These are phyloP conservation scores for Montipora capitata DNA, from an alignment of 92 coral and sea anemone genomes.

Conservation along the genomic window DNA sequence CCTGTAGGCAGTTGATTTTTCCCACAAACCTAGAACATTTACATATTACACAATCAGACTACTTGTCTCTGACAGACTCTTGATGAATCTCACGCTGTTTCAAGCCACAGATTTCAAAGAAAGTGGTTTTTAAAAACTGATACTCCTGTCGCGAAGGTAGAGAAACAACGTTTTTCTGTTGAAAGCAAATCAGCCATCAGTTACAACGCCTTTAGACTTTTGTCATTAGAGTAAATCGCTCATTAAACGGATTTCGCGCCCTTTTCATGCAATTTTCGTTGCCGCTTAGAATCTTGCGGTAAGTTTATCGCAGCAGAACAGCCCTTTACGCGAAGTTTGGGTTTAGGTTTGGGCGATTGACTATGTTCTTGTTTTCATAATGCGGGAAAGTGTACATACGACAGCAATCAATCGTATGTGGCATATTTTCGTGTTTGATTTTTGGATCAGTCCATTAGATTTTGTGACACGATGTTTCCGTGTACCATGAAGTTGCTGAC, in stretches of 20 bases:
- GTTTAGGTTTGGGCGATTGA: not conserved
- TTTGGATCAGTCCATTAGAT: not conserved
- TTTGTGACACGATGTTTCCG: not conserved
- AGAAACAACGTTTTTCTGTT: too few relatives aligned
- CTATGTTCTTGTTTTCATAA: not conserved
- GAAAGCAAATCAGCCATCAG: too few relatives aligned
- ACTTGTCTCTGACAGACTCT: too few relatives aligned
- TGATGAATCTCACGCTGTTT: too few relatives aligned
- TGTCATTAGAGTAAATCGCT: not conserved
- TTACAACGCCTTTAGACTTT: too few relatives aligned
- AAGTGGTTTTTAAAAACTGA: not conserved
- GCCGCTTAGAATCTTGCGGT: not conserved
- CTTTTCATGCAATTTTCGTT: not conserved
- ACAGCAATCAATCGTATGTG: not conserved
- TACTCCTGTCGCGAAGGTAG: not conserved
- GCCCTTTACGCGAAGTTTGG: not conserved
- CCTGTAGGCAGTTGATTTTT: too few relatives aligned
- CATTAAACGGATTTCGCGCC: not conserved
- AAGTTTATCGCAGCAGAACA: not conserved
- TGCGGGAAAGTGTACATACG: not conserved
- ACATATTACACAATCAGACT: too few relatives aligned
- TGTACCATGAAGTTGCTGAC: slow-evolving; percentile 6
- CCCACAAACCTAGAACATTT: too few relatives aligned
- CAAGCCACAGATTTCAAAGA: not conserved
- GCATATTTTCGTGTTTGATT: not conserved